These are phyloP conservation scores for Ceriagrion tenellum DNA, from an alignment of 2,888 invertebrate genomes.

Conservation along the genomic window DNA sequence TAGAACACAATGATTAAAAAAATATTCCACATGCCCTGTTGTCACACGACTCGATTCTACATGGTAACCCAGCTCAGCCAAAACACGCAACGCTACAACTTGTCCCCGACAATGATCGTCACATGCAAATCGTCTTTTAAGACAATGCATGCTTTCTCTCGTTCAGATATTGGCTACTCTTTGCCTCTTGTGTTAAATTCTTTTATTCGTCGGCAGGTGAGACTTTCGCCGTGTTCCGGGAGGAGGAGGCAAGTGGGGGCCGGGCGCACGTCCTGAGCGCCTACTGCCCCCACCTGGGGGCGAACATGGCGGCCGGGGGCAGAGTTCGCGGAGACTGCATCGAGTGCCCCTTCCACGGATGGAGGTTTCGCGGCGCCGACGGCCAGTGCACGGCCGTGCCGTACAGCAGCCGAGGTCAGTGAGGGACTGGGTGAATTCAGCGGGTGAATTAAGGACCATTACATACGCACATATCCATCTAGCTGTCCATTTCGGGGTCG, in stretches of 20 bases:
- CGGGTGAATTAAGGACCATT: too few species aligned
- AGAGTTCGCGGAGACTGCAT: constrained; percentile 85
- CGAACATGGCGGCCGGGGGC: constrained; percentile 91
- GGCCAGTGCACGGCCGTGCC: constrained; percentile 89
- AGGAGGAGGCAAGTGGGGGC: constrained; percentile 82
- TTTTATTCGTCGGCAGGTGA: constrained; percentile 79
- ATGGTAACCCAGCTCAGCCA: too few species aligned
- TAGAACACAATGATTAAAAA: too few species aligned
- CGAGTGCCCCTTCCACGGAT: constrained; percentile 94
- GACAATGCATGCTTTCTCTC: too few species aligned
- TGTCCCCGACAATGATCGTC: too few species aligned
- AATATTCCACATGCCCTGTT: too few species aligned
- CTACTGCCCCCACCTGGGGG: constrained; percentile 94
- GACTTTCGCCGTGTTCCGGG: constrained; percentile 85
- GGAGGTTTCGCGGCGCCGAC: constrained; percentile 88
- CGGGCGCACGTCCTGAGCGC: constrained; percentile 87
- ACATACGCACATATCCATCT: too few species aligned
- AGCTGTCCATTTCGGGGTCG: too few species aligned
- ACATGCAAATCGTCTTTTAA: too few species aligned
- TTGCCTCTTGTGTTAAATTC: background rate
- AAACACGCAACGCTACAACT: too few species aligned
- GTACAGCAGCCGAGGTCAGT: constrained; percentile 80
- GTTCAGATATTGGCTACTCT: background rate
- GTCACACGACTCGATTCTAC: too few species aligned
- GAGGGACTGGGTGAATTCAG: too few species aligned